These are phyloP conservation scores for Oligia strigilis DNA, from an alignment of 2,888 invertebrate genomes.

Conservation along the genomic window DNA sequence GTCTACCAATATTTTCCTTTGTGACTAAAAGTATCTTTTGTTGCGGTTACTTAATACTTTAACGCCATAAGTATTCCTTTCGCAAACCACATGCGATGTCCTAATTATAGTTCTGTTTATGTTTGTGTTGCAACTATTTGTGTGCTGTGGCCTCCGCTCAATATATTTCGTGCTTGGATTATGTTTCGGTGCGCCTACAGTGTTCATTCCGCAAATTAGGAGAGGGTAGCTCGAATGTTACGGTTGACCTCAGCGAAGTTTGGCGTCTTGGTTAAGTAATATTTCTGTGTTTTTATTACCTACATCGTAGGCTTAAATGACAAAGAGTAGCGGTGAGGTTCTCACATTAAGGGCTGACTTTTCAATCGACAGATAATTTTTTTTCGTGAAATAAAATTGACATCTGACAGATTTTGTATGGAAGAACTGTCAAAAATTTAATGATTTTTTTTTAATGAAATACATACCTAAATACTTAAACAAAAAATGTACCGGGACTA, in stretches of 20 bases:
- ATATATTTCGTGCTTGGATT: conserved; percentile 66
- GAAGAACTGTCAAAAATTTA: too few species aligned
- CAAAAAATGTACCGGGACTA: neutral
- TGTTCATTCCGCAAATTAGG: conserved; percentile 68
- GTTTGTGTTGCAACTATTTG: conserved; percentile 60
- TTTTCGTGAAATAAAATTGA: too few species aligned
- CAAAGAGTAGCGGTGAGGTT: neutral
- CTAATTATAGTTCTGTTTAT: conserved; percentile 45
- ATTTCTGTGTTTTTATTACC: neutral
- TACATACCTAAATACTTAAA: too few species aligned
- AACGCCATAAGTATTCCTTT: neutral
- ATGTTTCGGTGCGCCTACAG: conserved; percentile 63
- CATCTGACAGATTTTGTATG: too few species aligned
- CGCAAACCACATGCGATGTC: conserved; percentile 24
- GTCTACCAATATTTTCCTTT: conserved; percentile 3
- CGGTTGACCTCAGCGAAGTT: conserved; percentile 57
- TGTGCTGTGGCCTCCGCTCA: conserved; percentile 58
- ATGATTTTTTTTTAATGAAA: too few species aligned
- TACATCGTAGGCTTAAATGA: neutral
- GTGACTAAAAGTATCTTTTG: conserved; percentile 17
- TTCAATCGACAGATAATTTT: too few species aligned
- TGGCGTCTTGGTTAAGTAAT: conserved; percentile 66
- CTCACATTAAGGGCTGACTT: too few species aligned
- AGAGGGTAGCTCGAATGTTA: conserved; percentile 61
- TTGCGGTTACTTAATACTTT: conserved; percentile 7